Conservation (phyloP, 2,888 invertebrate genomes). For the Limenitis camilla region DNA sequence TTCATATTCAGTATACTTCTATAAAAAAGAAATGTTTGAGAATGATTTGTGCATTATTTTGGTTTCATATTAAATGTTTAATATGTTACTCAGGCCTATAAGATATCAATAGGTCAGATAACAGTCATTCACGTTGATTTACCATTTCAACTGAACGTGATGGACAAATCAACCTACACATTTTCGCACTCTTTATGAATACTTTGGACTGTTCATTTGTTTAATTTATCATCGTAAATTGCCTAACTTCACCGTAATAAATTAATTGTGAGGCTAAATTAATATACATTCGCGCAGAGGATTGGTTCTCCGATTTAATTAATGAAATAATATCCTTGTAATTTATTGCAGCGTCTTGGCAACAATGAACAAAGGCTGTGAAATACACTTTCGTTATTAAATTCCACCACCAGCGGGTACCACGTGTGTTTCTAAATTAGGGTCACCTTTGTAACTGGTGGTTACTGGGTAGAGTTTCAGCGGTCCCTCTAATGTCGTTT, state of each 20-base stretch:
- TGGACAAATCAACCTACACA: too few relatives aligned
- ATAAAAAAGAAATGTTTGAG: too few relatives aligned
- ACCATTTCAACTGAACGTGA: too few relatives aligned
- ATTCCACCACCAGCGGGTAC: conserved; percentile 29
- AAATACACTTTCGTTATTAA: conserved; percentile 41
- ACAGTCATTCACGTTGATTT: too few relatives aligned
- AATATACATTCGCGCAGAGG: conserved; percentile 17
- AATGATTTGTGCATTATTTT: too few relatives aligned
- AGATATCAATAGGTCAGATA: too few relatives aligned
- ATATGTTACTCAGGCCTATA: too few relatives aligned
- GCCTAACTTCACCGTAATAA: neutral
- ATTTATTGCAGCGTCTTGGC: conserved; percentile 42
- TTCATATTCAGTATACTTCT: too few relatives aligned
- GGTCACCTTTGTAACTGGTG: conserved; percentile 1
- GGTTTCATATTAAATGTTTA: neutral
- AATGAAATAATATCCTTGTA: conserved; percentile 36
- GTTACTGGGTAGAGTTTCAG: neutral
- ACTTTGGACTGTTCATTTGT: too few relatives aligned
- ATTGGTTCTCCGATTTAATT: conserved; percentile 27
- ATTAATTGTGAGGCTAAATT: conserved; percentile 19
- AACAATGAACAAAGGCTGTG: conserved; percentile 29
- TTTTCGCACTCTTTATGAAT: too few relatives aligned
- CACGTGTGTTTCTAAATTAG: conserved; percentile 12
- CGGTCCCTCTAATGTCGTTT: neutral
- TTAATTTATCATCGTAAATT: neutral